phyloP scores from a whole-genome alignment of 2,113 vertebrate species.

The Apodemus sylvaticus region DNA sequence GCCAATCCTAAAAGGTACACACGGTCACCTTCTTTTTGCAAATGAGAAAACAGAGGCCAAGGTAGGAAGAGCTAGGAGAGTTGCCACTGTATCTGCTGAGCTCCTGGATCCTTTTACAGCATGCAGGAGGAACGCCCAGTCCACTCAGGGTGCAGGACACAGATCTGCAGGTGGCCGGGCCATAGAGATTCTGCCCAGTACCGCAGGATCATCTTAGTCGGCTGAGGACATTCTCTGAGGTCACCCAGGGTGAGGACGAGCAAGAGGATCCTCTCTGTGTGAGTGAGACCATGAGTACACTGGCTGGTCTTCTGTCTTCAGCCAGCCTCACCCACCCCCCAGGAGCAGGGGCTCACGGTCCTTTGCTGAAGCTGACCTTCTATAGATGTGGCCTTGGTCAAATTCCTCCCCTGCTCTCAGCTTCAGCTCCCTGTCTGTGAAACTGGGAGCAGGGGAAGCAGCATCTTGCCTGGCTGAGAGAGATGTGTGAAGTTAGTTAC shows the following conservation, averaged over 20 bases:
- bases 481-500: not conserved
- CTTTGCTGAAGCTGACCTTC: not conserved
- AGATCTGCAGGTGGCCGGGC: not conserved
- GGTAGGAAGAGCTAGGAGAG: not conserved
- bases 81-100: not conserved
- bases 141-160: not conserved
- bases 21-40: not conserved
- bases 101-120: not conserved
- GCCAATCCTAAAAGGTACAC: not conserved
- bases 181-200: not conserved
- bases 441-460: not conserved
- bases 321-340: not conserved
- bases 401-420: no score
- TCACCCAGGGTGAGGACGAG: not conserved
- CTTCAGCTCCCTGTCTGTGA: not conserved
- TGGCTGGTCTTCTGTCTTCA: not conserved
- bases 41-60: not conserved
- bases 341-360: not conserved
- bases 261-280: not conserved
- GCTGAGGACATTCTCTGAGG: not conserved
- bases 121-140: not conserved
- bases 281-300: not conserved
- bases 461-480: not conserved
- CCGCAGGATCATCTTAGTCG: not conserved
- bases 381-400: not conserved